Conservation (phyloP, 2,113 vertebrate species). For the Carassius gibelio region DNA sequence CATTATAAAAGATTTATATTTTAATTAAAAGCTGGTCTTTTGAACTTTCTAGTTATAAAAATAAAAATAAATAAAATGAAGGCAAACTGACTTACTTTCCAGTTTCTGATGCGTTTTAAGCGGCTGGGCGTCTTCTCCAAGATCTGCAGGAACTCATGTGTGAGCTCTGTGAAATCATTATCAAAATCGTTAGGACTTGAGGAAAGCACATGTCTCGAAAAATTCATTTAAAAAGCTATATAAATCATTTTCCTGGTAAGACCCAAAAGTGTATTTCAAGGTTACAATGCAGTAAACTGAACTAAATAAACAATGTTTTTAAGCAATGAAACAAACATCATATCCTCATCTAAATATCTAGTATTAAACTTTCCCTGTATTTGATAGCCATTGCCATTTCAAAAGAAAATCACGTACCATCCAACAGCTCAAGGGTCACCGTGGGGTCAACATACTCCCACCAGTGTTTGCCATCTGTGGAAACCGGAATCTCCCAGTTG, state of each 20-base stretch:
- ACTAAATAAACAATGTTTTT: neutral
- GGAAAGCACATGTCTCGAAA: neutral
- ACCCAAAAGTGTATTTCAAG: neutral
- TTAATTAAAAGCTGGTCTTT: neutral
- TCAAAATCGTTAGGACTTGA: neutral
- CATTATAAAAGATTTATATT: no score
- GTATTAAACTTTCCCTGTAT: neutral
- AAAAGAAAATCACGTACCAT: slow-evolving; percentile 76
- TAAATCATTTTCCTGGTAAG: neutral
- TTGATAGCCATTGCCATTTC: neutral
- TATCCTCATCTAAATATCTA: neutral
- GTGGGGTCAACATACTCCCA: slow-evolving; percentile 98
- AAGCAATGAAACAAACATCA: neutral
- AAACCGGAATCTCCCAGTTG: slow-evolving; percentile 99
- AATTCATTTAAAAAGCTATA: neutral
- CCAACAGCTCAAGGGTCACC: slow-evolving; percentile 94
- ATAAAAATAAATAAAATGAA: no score
- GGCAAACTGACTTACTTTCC: slow-evolving; percentile 79
- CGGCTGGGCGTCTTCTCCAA: slow-evolving; percentile 95
- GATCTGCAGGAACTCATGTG: slow-evolving; percentile 97
- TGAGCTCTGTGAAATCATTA: slow-evolving; percentile 83
- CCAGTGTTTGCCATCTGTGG: slow-evolving; percentile 98
- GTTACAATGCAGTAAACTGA: neutral
- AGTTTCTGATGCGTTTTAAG: slow-evolving; percentile 93
- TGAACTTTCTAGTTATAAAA: neutral